phyloP scores from a whole-genome alignment of 2,888 invertebrate species.

The Prenolepis imparis region DNA sequence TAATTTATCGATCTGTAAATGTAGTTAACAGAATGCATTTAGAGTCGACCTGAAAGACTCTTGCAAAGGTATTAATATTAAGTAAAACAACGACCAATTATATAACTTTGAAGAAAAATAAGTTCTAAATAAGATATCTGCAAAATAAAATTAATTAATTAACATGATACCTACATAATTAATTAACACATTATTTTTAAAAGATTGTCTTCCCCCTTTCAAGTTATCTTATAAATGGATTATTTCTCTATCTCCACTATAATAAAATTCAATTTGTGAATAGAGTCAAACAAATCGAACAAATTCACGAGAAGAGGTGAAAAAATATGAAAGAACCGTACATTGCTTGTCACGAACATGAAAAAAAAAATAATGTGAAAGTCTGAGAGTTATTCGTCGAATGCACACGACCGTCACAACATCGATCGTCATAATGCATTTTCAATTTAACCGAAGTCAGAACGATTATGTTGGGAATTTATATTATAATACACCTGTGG shows the following conservation, averaged over 20 bases:
- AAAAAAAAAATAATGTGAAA: conserved; percentile 1
- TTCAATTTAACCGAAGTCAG: neutral
- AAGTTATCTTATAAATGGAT: neutral
- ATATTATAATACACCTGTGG: conserved; percentile 1
- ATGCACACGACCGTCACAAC: neutral
- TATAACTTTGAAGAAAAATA: neutral
- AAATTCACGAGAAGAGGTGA: neutral
- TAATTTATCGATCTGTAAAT: conserved; percentile 29
- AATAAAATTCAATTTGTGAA: neutral
- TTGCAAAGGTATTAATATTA: neutral
- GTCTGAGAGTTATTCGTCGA: neutral
- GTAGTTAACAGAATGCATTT: neutral
- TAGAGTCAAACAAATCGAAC: neutral
- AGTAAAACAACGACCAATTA: neutral
- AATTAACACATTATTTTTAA: neutral
- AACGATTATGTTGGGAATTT: neutral
- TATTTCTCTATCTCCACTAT: neutral
- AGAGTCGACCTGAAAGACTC: neutral
- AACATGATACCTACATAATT: neutral
- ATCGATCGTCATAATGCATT: conserved; percentile 8
- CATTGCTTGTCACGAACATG: neutral
- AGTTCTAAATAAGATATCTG: neutral
- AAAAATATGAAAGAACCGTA: neutral
- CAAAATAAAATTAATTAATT: neutral
- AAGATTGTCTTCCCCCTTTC: neutral